Evolutionary conservation across 2,113 vertebrate genomes (phyloP).

Genomic region (Clupea harengus): DNA sequence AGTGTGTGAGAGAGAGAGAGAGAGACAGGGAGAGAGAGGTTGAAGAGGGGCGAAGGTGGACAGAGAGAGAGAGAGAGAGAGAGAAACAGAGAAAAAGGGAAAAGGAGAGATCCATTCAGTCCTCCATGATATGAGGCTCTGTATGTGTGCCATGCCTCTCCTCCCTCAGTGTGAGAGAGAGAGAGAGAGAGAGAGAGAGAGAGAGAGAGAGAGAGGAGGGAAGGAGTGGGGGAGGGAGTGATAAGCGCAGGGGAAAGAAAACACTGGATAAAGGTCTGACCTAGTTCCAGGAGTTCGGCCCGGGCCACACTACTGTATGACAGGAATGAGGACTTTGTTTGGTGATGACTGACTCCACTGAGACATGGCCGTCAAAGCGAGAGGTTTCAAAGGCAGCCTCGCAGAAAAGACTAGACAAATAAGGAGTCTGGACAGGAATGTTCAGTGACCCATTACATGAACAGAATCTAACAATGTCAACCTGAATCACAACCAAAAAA

Average conservation of each 20-base stretch:
- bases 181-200: conserved; percentile 8
- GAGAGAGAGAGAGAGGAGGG: not conserved
- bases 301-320: not conserved
- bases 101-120: no score
- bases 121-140: no score
- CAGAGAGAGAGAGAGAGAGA: not conserved
- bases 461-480: not conserved
- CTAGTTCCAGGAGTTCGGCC: conserved; percentile 40
- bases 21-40: not conserved
- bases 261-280: conserved; percentile 42
- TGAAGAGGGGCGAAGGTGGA: not conserved
- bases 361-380: not conserved
- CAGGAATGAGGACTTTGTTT: not conserved
- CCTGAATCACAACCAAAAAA: not conserved
- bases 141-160: no score
- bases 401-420: not conserved
- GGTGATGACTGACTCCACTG: not conserved
- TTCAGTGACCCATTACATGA: not conserved
- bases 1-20: not conserved
- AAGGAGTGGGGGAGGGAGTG: not conserved
- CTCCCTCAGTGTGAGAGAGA: conserved; percentile 1
- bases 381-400: not conserved
- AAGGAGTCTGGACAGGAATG: not conserved
- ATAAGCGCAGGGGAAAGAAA: not conserved
- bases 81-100: not conserved